Base-by-base conservation (phyloP, 2,888 invertebrate species). In the Drymonia ruficornis region DNA sequence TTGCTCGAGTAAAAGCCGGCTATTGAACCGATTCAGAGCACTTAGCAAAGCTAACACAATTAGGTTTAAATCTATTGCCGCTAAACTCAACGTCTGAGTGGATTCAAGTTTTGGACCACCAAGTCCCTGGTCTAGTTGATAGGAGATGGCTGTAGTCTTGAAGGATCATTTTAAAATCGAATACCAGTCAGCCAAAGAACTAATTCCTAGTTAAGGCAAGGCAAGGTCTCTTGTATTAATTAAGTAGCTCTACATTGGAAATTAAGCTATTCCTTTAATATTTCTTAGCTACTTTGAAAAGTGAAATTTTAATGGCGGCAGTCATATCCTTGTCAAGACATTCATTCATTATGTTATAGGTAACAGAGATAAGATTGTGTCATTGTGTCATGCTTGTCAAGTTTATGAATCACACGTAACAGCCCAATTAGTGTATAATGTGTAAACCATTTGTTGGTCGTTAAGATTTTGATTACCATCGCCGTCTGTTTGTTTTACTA, bases 1-100 rank as follows among this genome's bases (percentile, higher is more conserved):
- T 86, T 83, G 83, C 65, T 75, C 74, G 76, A 78, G 78, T 82
- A 84, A 87, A 2, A 82, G 72, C 77, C 72, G 70, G 61, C 78
- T 76, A 80, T 82, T 75, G 70, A 67, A 70, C 49, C 55, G 70
- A 73, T 75, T 74, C 59, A 54, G 56, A 69, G 69, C 73, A 78
- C 74, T 83, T 75, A 71, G 62, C 40, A 56, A 53, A 52, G 57
- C 72, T 61, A 70, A 65, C 65, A 63, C 58, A 62, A 65, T 72
- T 59, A 65, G 50, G 31, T 60, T 59, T 54, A 58, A 56, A 68
- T 59, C 61, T 68, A 57, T 65, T 59, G 47, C 53, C 16, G 23
- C 44, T 4, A 42, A 42, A 42, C 7, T 15, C 11, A 18, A 13
- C 18, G 19, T 43, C 43, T 19, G 43, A 43, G 43, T 43, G 43